Base-by-base conservation (phyloP, 2,113 vertebrate species). In the Ia io region DNA sequence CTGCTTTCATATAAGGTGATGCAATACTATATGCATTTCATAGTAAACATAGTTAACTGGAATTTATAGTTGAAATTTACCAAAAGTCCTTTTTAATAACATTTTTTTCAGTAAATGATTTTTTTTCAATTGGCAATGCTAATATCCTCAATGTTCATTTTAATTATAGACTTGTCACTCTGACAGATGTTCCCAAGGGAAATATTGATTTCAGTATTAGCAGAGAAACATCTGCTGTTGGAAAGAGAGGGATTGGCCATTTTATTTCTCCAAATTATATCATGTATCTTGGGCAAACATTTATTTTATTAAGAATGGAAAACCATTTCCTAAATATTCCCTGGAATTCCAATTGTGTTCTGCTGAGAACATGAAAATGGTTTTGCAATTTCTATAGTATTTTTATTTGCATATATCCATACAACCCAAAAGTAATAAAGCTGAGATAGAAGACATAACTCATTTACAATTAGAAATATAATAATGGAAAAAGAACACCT, bases 171-270 rank as follows among this genome's bases (percentile, higher is more conserved):
- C 40, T 69, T 59, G 40, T 84, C 71, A 91, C 10, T 76, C 69
- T 47, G 63, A 95, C 69, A 96, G 78, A 95, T 95, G n/a, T 93
- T 97, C 93, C 80, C 35, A 92, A 84, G 18, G 51, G 59, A 96
- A 97, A 95, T 95, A 63, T 79, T 96, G 88, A 65, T 85, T 78
- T 93, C 71, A 90, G 51, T 96, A 90, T 88, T 92, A 96, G 10
- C 69, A 96, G 77, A 77, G 61, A 93, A 97, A 94, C 73, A 92
- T 88, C 88, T 96, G 90, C 9, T 84, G 25, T 61, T 90, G 44
- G 42, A 90, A 63, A 16, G 53, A 88, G 56, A 89, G 28, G 88
- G 6, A 53, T 0, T 78, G n/a, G 32, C 13, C 51, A 87, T 79
- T 94, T 95, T 87, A 84, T 56, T 90, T 87, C 12, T 83, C 69